Base-by-base conservation (phyloP, 2,888 invertebrate genomes). In the Baccha elongata region DNA sequence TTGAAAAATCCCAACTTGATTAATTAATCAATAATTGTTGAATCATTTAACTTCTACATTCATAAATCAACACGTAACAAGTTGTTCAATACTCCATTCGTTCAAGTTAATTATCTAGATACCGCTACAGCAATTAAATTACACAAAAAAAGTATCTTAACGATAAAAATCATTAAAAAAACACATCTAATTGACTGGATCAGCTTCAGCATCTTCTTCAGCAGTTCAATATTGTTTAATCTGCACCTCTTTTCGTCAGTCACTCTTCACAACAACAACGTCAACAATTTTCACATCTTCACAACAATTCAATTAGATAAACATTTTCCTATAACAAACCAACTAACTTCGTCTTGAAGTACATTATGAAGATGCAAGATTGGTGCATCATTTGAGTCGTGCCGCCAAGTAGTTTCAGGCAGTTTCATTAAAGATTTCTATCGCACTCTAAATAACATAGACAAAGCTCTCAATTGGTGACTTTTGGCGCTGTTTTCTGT, bases 281-380 rank as follows among this genome's bases (percentile, higher is more conserved):
- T 76, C 71, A 71, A 65, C 62, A 60, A 60, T 75, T 81, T 76
- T 62, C 75, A 50, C 69, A 65, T 78, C 40, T 26, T 44, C 65
- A 50, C 65, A 81, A 81, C 81, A 75, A 60, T 75, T 81, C 75
- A 81, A 81, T 81, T 81, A 75, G 80, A 46, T 69, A 64, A 68
- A 74, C 74, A 69, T 19, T 60, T 60, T 29, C 21, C 55, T 6
- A 23, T 10, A 11, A 17, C 15, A n/a, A 46, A 37, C 44, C 48
- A 26, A 4, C 37, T 7, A 11, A 19, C 64, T 23, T 15, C 48
- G 32, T 23, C 35, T 11, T 23, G 3, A n/a, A n/a, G n/a, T n/a
- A n/a, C 62, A 6, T 1, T 35, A 46, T 46, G 65, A 69, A 81
- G 75, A 81, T 71, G 13, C 53, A 42, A 44, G 37, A 46, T 46